A percentile compares a stretch with the other conserved stretches of the same genome.
Conservation (phyloP, 2,113 vertebrate species). For the Plectropomus leopardus region DNA sequence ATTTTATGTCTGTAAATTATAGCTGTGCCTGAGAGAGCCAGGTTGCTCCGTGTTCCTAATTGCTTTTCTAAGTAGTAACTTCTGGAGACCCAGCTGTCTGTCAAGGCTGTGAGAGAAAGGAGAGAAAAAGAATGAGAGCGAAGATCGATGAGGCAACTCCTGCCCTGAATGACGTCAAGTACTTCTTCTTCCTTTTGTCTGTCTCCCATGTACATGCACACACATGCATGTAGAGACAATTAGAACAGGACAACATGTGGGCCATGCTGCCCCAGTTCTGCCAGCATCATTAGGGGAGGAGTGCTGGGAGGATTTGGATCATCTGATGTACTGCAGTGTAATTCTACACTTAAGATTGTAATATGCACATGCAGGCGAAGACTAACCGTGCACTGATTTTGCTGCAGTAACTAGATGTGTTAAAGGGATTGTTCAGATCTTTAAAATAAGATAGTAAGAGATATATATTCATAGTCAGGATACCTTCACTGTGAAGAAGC, state of each 20-base stretch:
- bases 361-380: background rate
- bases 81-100: slow-evolving; percentile 27
- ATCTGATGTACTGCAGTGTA: background rate
- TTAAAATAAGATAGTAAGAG: too few species aligned
- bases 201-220: slow-evolving; percentile 16
- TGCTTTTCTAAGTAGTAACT: slow-evolving; percentile 14
- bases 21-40: background rate
- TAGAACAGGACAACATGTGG: slow-evolving; percentile 25
- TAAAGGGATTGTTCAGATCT: background rate
- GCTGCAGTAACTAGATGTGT: background rate
- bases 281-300: slow-evolving; percentile 16
- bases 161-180: slow-evolving; percentile 24
- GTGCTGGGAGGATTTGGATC: slow-evolving; percentile 12
- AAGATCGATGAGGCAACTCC: slow-evolving; percentile 32
- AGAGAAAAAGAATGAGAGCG: slow-evolving; percentile 10
- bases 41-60: slow-evolving; percentile 14
- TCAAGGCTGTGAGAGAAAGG: slow-evolving; percentile 2
- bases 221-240: slow-evolving; percentile 1
- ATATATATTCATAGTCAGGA: too few species aligned
- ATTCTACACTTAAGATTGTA: background rate
- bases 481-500: too few species aligned
- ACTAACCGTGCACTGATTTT: slow-evolving; percentile 1
- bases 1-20: slow-evolving; percentile 1
- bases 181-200: slow-evolving; percentile 6
- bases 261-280: slow-evolving; percentile 38